Base-by-base conservation (phyloP, 2,113 vertebrate species). In the Larimichthys crocea region DNA sequence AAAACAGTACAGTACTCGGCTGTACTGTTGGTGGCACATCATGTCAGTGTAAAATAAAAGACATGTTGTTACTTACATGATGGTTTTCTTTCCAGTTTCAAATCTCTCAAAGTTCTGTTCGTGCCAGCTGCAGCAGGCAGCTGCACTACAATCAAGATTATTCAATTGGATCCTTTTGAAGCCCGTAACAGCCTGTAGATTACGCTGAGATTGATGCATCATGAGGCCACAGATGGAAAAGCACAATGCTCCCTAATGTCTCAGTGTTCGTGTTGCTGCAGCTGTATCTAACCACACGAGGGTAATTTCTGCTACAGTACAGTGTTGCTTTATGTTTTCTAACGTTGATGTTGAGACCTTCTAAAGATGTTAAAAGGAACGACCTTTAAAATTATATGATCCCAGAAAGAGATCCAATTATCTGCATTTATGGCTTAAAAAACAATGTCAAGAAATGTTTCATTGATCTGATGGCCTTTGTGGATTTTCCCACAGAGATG, bases 141-240 rank as follows among this genome's bases (percentile, higher is more conserved):
- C 86, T 89, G 85, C 83, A 56, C 77, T 35, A 77, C 68, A 86
- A 82, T 89, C 85, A 86, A 62, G 44, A 89, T 80, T 64, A 80
- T 86, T 87, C 61, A 65, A 20, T 56, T 56, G 80, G 52, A 59
- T 76, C 71, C 69, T 57, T 72, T 31, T 50, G 65, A 75, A 74
- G 77, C 49, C 64, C 52, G 16, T 53, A 67, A 67, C 77, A 68
- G 69, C 48, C 78, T 75, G 63, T 68, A 83, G 62, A 78, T 79
- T 56, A 81, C 49, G 53, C 20, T 76, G 69, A 84, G 65, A 79
- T 53, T 83, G 84, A 79, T 85, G 74, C 56, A 80, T 76, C 81
- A 84, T 56, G 57, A 81, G 75, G 52, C 49, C 63, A 73, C 84
- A 87, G 90, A 91, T 90, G 86, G 82, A 42, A 74, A 90, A 72